phyloP scores from a whole-genome alignment of 2,113 vertebrate species.

The Mus spicilegus region DNA sequence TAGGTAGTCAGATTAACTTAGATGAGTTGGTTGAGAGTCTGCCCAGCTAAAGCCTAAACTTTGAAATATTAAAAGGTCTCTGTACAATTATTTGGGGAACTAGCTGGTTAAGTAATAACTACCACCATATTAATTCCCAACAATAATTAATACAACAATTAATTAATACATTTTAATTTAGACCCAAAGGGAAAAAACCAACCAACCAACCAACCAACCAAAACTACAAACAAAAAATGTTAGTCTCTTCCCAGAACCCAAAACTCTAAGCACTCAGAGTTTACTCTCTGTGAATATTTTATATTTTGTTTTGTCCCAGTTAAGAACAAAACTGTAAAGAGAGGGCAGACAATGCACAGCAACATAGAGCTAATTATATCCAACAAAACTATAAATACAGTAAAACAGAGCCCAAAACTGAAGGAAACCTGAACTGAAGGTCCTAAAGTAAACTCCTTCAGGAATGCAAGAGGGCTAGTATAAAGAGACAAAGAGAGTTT shows the following conservation, averaged over 20 bases:
- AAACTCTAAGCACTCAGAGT: neutral
- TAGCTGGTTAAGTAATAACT: too few relatives aligned
- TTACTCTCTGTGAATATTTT: neutral
- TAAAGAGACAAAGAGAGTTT: neutral
- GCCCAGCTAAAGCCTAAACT: too few relatives aligned
- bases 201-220: too few relatives aligned
- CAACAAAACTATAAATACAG: conserved; percentile 35
- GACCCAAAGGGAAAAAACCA: too few relatives aligned
- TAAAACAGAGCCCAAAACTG: neutral
- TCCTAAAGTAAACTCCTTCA: neutral
- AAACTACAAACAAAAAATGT: too few relatives aligned
- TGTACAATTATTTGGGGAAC: too few relatives aligned
- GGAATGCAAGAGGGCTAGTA: neutral
- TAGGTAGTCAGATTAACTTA: too few relatives aligned
- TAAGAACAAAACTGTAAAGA: conserved; percentile 46
- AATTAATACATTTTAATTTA: too few relatives aligned
- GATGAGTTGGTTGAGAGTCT: too few relatives aligned
- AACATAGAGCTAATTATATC: conserved; percentile 55
- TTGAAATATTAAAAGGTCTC: too few relatives aligned
- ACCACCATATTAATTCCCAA: too few relatives aligned
- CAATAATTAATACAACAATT: too few relatives aligned
- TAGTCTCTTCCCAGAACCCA: neutral
- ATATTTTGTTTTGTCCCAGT: neutral
- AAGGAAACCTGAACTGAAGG: neutral
- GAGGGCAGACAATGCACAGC: conserved; percentile 18